phyloP scores from a whole-genome alignment of 1,140 invertebrate species.

The Drosophila insularis region DNA sequence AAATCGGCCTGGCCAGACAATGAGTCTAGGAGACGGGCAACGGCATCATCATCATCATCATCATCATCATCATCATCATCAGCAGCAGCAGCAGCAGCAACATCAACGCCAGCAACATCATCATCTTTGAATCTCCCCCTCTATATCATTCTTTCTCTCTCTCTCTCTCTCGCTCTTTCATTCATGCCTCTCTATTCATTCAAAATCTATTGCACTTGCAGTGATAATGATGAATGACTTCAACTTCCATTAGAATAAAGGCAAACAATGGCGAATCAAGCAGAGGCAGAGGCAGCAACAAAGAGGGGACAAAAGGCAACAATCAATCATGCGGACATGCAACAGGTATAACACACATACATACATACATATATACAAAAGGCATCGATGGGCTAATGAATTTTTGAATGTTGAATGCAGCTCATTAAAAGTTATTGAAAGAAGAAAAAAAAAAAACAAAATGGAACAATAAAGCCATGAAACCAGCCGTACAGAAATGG shows the following conservation, averaged over 20 bases:
- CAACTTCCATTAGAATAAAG: slow-evolving; percentile 18
- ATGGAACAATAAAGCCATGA: slow-evolving; percentile 46
- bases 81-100: not conserved
- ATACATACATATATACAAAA: not conserved
- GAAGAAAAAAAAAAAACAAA: not conserved
- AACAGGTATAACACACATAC: slow-evolving; percentile 48
- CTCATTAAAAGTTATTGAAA: slow-evolving; percentile 62
- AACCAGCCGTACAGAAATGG: slow-evolving; percentile 5
- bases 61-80: not conserved
- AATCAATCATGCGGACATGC: slow-evolving; percentile 57
- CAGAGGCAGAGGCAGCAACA: not conserved
- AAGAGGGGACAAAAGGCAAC: not conserved
- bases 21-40: slow-evolving; percentile 61
- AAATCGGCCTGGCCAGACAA: slow-evolving; percentile 59
- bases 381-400: slow-evolving; percentile 29
- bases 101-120: not conserved
- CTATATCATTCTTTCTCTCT: not conserved
- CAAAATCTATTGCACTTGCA: slow-evolving; percentile 34
- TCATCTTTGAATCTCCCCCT: not conserved
- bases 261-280: not conserved
- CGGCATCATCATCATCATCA: slow-evolving; percentile 8
- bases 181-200: slow-evolving; percentile 35
- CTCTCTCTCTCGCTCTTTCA: not conserved
- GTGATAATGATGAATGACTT: slow-evolving; percentile 41
- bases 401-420: slow-evolving; percentile 45